Percentiles rank a stretch among this genome's conserved stretches.
Evolutionary conservation across 2,888 invertebrate genomes (phyloP).

Genomic region (Nomada ruficornis): DNA sequence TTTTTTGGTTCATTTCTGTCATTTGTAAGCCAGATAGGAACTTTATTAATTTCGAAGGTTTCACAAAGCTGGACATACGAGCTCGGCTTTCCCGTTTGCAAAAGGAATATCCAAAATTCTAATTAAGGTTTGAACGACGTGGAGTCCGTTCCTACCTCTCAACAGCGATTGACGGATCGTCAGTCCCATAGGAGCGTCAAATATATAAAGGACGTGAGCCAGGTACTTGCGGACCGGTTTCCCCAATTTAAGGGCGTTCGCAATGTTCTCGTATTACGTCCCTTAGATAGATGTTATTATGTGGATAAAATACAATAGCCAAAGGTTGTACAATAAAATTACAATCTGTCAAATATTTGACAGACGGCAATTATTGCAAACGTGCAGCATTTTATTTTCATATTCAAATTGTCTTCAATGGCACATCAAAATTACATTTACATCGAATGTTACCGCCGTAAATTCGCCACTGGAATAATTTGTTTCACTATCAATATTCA

Average conservation of each 20-base stretch:
- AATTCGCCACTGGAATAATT: too few relatives aligned
- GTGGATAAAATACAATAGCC: too few relatives aligned
- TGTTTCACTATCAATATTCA: too few relatives aligned
- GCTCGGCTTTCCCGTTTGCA: neutral
- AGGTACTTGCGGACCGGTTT: constrained; percentile 10
- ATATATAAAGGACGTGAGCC: constrained; percentile 17
- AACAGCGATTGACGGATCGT: constrained; percentile 2
- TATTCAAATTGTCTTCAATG: too few relatives aligned
- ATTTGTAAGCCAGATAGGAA: too few relatives aligned
- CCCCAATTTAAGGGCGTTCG: constrained; percentile 4
- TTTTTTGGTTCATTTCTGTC: too few relatives aligned
- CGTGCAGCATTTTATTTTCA: too few relatives aligned
- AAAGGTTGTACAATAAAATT: too few relatives aligned
- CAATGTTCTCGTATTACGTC: neutral
- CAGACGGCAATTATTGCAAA: too few relatives aligned
- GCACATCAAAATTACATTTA: too few relatives aligned
- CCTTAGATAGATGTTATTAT: neutral
- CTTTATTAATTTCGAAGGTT: neutral
- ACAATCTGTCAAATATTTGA: too few relatives aligned
- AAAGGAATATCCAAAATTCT: neutral
- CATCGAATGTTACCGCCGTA: too few relatives aligned
- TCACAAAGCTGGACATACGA: neutral
- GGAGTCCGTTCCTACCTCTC: neutral
- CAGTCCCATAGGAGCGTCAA: neutral
- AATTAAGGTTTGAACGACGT: constrained; percentile 2